Evolutionary conservation across 2,797 vertebrate species (phyloP).

Genomic region (Melanotaenia parkinsoni): DNA sequence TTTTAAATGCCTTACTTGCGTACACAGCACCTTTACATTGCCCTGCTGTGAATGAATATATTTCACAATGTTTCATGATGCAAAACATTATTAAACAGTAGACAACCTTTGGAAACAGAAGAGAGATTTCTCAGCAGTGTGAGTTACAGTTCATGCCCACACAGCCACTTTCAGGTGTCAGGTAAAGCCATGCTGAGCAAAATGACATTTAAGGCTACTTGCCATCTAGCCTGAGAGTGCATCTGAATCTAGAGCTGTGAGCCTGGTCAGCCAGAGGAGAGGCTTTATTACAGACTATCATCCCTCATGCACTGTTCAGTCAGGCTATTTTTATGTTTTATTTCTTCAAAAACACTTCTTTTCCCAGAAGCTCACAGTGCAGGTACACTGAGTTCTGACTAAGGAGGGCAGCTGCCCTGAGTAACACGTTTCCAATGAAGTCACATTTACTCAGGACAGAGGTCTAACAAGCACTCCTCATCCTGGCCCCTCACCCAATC

Average conservation of each 20-base stretch:
- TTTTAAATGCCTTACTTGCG: too few species aligned
- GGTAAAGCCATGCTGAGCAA: conserved; percentile 13
- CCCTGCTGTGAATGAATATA: background rate
- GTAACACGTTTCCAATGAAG: conserved; percentile 58
- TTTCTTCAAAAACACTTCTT: conserved; percentile 44
- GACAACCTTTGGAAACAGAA: background rate
- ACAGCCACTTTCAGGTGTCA: conserved; percentile 46
- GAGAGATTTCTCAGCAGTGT: conserved; percentile 17
- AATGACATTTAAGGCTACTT: conserved; percentile 27
- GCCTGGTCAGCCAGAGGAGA: conserved; percentile 7
- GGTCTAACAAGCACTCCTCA: conserved; percentile 43
- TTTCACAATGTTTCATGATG: background rate
- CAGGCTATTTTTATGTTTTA: conserved; percentile 49
- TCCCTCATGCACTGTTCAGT: conserved; percentile 27
- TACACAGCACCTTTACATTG: background rate
- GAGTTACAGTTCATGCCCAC: conserved; percentile 12
- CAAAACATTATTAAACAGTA: conserved; percentile 9
- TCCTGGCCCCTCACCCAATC: background rate
- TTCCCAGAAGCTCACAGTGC: conserved; percentile 59
- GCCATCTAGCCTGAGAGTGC: conserved; percentile 19
- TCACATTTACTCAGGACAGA: conserved; percentile 56
- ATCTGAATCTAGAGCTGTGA: conserved; percentile 36
- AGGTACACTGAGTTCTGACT: conserved; percentile 64
- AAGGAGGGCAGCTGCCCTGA: conserved; percentile 55
- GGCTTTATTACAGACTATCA: conserved; percentile 26